Percentiles rank a stretch among this genome's conserved stretches.
phyloP scores from a whole-genome alignment of 2,888 invertebrate genomes.

The Drosophila meridiana region DNA sequence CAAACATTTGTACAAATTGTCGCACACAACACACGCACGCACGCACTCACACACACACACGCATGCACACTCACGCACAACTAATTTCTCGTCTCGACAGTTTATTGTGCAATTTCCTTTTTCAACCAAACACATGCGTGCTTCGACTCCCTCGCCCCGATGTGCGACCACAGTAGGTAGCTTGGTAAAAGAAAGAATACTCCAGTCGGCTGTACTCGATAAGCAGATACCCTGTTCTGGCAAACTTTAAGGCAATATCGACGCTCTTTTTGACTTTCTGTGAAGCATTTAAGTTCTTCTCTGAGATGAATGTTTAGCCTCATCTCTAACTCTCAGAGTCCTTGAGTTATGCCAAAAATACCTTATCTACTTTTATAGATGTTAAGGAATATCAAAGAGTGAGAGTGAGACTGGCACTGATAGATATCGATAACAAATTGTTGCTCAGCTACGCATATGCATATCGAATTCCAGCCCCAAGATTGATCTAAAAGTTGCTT shows the following conservation, averaged over 20 bases:
- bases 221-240: neutral
- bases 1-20: constrained; percentile 44
- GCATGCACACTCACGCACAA: constrained; percentile 34
- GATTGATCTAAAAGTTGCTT: neutral
- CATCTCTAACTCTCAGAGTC: neutral
- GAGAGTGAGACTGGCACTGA: neutral
- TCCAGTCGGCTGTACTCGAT: neutral
- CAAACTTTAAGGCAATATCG: neutral
- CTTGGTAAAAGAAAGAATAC: neutral
- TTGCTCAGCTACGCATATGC: neutral
- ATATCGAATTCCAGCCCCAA: neutral
- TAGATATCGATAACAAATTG: neutral
- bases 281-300: too few species aligned
- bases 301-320: neutral
- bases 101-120: constrained; percentile 80
- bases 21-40: constrained; percentile 12
- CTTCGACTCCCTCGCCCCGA: neutral
- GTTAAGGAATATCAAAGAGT: neutral
- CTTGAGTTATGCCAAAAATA: neutral
- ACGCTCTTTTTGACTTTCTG: too few species aligned
- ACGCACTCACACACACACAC: constrained; percentile 25
- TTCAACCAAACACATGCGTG: constrained; percentile 9
- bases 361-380: neutral
- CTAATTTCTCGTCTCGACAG: constrained; percentile 79
- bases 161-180: constrained; percentile 14